Conservation (phyloP, 64 coral and sea anemone species). For the Porites lutea region DNA sequence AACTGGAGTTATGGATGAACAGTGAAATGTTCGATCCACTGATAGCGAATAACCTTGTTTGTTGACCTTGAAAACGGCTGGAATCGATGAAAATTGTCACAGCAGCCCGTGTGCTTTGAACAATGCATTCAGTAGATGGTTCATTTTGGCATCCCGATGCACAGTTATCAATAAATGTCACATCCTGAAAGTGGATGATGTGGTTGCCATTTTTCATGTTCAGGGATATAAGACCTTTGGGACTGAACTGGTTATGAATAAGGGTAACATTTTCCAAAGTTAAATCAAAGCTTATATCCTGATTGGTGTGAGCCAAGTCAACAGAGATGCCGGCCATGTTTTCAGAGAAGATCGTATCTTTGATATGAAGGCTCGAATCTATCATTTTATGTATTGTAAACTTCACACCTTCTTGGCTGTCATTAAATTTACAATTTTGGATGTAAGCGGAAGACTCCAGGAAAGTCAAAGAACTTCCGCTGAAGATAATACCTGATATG, state of each 20-base stretch:
- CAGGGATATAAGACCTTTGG: conserved; percentile 29
- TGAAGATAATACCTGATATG: background rate
- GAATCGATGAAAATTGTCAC: background rate
- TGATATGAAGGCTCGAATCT: background rate
- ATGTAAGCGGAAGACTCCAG: conserved; percentile 18
- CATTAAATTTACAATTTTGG: conserved; percentile 17
- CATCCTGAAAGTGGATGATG: conserved; percentile 7
- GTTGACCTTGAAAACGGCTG: background rate
- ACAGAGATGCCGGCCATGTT: conserved; percentile 35
- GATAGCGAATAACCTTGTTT: conserved; percentile 15
- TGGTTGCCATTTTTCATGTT: background rate
- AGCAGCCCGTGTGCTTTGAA: background rate
- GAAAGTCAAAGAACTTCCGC: background rate
- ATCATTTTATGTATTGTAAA: background rate
- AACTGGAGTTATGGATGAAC: conserved; percentile 10
- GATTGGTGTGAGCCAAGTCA: background rate
- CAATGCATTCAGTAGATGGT: background rate
- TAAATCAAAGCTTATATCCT: background rate
- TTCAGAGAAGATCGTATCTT: conserved; percentile 10
- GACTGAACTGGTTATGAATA: background rate
- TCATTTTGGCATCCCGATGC: background rate
- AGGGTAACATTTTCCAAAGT: conserved; percentile 38
- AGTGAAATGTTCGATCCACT: conserved; percentile 14
- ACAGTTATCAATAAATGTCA: conserved; percentile 29
- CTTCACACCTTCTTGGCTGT: background rate